Evolutionary conservation across 2,888 invertebrate species (phyloP), one percentile per base, ranked within the genome.

Genomic region (Apotomis capreana): DNA sequence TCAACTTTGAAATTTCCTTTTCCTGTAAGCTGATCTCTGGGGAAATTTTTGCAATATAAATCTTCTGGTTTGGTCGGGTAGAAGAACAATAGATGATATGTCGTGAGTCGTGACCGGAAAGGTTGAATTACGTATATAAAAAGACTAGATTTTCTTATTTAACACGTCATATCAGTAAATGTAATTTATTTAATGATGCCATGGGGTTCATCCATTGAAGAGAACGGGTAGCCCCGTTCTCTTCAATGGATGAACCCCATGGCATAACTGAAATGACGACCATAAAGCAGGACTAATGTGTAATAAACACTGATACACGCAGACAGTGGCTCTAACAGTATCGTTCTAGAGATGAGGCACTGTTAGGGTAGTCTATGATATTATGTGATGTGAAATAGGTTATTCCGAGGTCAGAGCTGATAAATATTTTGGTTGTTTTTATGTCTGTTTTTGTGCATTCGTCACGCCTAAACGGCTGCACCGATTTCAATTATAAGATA

Each of bases 201-300:
- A 26, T 52, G 4, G 10, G 52, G 52, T 10, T 4, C n/a, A 52
- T 10, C 9, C 4, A 9, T 8, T 15, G 9, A 64, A 13, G n/a
- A 10, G 49, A 58, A 49, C n/a, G 26, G 37, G 49, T n/a, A n/a
- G n/a, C n/a, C n/a, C n/a, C n/a, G n/a, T n/a, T n/a, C n/a, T n/a
- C n/a, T n/a, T n/a, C n/a, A n/a, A n/a, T n/a, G n/a, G n/a, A n/a
- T n/a, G n/a, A n/a, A n/a, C n/a, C n/a, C n/a, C n/a, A n/a, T n/a
- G n/a, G n/a, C n/a, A 57, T 65, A 64, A 6, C 13, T 46, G 49
- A 65, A 61, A 69, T 52, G 9, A 71, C 70, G 58, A 75, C 71
- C 76, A 76, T 80, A 79, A 79, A 78, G 73, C 76, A 74, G 74
- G 72, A 75, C 74, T 76, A 80, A 78, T 77, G 75, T 60, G 74